Conservation (phyloP, 2,113 vertebrate genomes). For the Myotis lucifugus region DNA sequence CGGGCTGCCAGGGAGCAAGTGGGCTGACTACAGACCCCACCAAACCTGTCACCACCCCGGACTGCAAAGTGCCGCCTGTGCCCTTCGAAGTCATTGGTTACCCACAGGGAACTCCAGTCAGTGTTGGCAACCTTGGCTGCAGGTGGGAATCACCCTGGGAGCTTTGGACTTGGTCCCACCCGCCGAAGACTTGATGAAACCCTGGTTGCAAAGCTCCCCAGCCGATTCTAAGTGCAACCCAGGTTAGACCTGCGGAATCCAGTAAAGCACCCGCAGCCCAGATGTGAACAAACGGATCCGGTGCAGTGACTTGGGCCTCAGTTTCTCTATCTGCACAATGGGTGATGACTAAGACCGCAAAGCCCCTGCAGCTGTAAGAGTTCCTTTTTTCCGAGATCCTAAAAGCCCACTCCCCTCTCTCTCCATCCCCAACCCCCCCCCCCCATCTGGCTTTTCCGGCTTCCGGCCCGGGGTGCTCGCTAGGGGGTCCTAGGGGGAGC, state of each 20-base stretch:
- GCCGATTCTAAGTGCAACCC: background rate
- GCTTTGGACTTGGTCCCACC: background rate
- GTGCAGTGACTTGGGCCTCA: background rate
- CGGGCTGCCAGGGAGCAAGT: background rate
- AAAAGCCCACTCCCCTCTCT: background rate
- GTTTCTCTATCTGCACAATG: constrained; percentile 53
- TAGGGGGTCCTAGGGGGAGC: background rate
- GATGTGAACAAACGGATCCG: background rate
- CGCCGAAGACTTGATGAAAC: background rate
- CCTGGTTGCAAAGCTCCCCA: background rate
- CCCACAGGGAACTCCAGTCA: background rate
- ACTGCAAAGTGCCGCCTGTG: background rate
- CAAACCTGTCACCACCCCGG: background rate
- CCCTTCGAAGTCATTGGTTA: background rate
- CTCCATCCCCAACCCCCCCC: background rate
- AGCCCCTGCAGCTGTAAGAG: background rate
- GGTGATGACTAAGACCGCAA: constrained; percentile 5
- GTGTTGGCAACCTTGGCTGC: background rate
- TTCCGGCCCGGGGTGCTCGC: background rate
- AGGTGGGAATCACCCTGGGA: background rate
- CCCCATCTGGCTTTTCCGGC: background rate
- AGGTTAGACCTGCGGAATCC: background rate
- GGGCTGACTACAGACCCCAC: background rate
- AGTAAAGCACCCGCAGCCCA: background rate
- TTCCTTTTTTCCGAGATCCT: background rate